These are phyloP conservation scores for Sebastes reedi DNA, from an alignment of 2,797 vertebrate species.

Conservation along the genomic window DNA sequence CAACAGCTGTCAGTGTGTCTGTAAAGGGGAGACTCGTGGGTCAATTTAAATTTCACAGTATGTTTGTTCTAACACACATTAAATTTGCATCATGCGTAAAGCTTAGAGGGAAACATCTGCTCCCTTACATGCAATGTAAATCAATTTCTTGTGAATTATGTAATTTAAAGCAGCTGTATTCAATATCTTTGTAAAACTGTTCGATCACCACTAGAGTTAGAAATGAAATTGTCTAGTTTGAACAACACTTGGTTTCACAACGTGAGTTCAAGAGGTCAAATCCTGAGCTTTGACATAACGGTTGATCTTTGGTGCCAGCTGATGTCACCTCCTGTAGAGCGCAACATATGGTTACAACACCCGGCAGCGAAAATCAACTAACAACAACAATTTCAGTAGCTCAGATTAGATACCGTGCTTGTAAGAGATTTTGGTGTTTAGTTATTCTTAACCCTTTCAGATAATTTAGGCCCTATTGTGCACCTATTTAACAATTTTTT, in stretches of 20 bases:
- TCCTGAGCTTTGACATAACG: constrained; percentile 26
- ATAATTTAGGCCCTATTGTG: rapidly evolving
- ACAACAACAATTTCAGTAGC: neutral
- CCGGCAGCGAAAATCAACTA: neutral
- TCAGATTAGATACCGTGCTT: neutral
- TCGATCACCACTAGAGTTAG: neutral
- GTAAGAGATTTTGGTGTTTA: neutral
- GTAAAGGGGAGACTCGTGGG: too few species aligned
- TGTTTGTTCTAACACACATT: neutral
- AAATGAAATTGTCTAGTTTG: neutral
- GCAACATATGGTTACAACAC: constrained; percentile 35
- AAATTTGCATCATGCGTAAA: neutral
- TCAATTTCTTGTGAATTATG: neutral
- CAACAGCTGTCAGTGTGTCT: too few species aligned
- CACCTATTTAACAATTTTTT: too few species aligned
- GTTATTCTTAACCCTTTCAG: neutral
- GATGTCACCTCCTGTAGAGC: constrained; percentile 33
- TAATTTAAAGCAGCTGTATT: neutral
- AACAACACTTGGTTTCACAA: neutral
- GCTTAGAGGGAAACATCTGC: neutral
- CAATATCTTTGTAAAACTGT: neutral
- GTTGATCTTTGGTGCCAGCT: constrained; percentile 45
- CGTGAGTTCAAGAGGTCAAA: constrained; percentile 8
- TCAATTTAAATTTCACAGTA: neutral
- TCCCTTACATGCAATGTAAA: neutral